These are phyloP conservation scores for Rhombomys opimus DNA, from an alignment of 2,113 vertebrate genomes.

Conservation along the genomic window DNA sequence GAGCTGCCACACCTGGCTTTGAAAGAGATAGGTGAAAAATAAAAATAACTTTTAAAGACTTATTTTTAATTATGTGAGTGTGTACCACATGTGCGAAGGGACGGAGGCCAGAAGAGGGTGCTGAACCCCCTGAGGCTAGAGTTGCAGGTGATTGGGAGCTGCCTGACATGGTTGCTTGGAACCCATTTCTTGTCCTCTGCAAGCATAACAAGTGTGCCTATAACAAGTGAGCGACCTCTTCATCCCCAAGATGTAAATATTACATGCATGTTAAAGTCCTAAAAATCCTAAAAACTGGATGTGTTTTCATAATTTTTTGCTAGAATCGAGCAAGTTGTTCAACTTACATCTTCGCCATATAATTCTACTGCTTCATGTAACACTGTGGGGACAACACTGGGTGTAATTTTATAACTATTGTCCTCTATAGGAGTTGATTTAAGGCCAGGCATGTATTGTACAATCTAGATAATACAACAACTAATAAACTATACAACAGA, in stretches of 20 bases:
- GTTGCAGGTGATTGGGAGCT: not conserved
- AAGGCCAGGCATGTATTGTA: not conserved
- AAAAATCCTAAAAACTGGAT: not conserved
- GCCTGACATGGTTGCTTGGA: no score
- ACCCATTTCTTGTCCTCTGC: no score
- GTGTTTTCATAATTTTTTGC: not conserved
- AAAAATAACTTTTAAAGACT: not conserved
- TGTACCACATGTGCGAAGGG: not conserved
- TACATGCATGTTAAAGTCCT: not conserved
- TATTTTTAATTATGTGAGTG: not conserved
- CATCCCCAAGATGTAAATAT: not conserved
- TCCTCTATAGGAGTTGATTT: not conserved
- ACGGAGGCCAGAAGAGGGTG: not conserved
- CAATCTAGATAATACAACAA: not conserved
- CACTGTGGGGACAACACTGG: not conserved
- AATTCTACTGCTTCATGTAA: not conserved
- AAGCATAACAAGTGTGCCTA: not conserved
- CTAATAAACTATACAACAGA: not conserved
- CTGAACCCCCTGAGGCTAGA: no score
- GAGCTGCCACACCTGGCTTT: not conserved
- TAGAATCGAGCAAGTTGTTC: not conserved
- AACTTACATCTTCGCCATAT: not conserved
- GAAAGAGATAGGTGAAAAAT: not conserved
- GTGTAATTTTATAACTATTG: not conserved
- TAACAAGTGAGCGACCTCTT: not conserved